A percentile compares a stretch with the other conserved stretches of the same genome.
Evolutionary conservation across 1,140 invertebrate species (phyloP).

Genomic region (Zaprionus tsacasi): DNA sequence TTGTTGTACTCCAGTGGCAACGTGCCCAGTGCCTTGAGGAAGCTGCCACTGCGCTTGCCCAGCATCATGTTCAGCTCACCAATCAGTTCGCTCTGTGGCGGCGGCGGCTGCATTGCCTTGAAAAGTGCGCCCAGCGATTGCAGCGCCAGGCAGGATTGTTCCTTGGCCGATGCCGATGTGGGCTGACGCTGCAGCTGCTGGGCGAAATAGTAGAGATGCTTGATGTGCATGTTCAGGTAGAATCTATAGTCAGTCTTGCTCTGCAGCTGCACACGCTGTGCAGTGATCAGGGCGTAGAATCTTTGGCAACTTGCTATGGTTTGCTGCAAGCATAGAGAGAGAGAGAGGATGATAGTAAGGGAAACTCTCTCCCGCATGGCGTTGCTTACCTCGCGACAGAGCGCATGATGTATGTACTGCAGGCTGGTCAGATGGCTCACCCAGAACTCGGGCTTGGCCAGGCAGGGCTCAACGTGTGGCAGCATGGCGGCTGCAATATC

Average conservation of each 20-base stretch:
- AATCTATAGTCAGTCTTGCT: slow-evolving; percentile 42
- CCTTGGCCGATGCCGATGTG: neutral
- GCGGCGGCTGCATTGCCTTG: slow-evolving; percentile 29
- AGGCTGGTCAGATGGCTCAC: slow-evolving; percentile 52
- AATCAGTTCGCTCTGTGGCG: slow-evolving; percentile 26
- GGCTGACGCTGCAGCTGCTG: slow-evolving; percentile 27
- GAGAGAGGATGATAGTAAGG: neutral
- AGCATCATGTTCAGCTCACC: slow-evolving; percentile 51
- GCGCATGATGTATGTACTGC: slow-evolving; percentile 52
- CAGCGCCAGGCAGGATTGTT: slow-evolving; percentile 29
- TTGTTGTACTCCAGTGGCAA: slow-evolving; percentile 22
- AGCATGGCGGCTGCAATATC: slow-evolving; percentile 52
- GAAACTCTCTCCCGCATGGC: no score
- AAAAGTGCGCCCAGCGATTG: slow-evolving; percentile 50
- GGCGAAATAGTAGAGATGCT: slow-evolving; percentile 42
- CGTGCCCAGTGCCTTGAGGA: slow-evolving; percentile 31
- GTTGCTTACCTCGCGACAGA: slow-evolving; percentile 47
- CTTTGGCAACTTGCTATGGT: slow-evolving; percentile 33
- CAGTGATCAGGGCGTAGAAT: slow-evolving; percentile 47
- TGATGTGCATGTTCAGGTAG: slow-evolving; percentile 60
- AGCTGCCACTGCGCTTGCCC: slow-evolving; percentile 32
- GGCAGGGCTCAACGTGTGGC: slow-evolving; percentile 41
- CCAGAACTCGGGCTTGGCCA: slow-evolving; percentile 50
- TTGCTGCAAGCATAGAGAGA: slow-evolving; percentile 17
- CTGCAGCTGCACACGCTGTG: slow-evolving; percentile 43